These are phyloP conservation scores for Falco columbarius DNA, from an alignment of 2,797 vertebrate species.

Conservation along the genomic window DNA sequence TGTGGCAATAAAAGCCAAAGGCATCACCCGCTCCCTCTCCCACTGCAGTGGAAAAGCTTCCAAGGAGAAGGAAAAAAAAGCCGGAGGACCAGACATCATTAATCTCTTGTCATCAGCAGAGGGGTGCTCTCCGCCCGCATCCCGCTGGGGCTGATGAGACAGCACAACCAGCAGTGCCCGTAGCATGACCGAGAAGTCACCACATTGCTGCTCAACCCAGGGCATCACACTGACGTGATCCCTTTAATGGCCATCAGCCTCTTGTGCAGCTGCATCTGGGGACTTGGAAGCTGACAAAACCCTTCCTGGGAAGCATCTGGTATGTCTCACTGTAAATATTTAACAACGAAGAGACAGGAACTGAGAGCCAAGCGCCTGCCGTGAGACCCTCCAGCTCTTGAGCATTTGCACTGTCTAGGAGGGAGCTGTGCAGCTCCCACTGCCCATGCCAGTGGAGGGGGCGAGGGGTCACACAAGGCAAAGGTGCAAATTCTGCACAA, in stretches of 20 bases:
- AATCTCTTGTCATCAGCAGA: conserved; percentile 26
- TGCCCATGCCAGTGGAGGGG: background rate
- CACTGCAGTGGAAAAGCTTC: background rate
- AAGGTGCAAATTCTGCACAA: background rate
- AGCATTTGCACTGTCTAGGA: rapidly evolving
- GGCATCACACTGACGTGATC: background rate
- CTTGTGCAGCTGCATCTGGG: conserved; percentile 20
- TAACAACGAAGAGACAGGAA: background rate
- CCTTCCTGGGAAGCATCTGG: conserved; percentile 54
- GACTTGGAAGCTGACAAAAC: conserved; percentile 49
- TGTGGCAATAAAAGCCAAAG: background rate
- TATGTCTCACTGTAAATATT: conserved; percentile 38
- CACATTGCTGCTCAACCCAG: rapidly evolving
- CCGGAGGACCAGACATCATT: background rate
- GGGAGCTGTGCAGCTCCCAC: background rate
- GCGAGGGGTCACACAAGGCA: background rate
- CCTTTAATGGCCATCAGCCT: conserved; percentile 2
- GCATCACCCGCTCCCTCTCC: background rate
- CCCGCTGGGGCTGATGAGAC: background rate
- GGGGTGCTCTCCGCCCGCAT: background rate
- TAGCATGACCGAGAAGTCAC: rapidly evolving
- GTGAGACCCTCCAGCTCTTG: background rate
- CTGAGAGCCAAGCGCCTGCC: background rate
- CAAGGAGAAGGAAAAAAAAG: background rate
- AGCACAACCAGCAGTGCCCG: rapidly evolving